Evolutionary conservation across 2,888 invertebrate species (phyloP), one percentile per base, ranked within the genome.

Genomic region (Ganaspis brasiliensis): DNA sequence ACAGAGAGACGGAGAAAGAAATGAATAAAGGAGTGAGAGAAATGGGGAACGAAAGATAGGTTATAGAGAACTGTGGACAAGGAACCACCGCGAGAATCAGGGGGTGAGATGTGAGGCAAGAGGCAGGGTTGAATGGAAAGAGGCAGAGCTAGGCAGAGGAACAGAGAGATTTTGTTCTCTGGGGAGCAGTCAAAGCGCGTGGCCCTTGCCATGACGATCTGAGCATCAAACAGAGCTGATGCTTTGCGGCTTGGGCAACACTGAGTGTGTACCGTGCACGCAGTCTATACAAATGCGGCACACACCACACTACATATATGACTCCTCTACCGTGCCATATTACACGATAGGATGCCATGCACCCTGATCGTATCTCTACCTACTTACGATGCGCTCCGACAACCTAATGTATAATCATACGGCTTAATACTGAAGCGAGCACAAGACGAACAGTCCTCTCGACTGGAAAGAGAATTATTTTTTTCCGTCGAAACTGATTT

Each of bases 151-250:
- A 74, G 52, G 52, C 52, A 52, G 82, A 84, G 83, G 83, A 87
- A 89, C 86, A 90, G 90, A 89, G 89, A 89, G 87, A 89, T 88
- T 89, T 88, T 88, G 88, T 88, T 90, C 91, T 90, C 90, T 87
- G 81, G 91, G 90, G 90, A 91, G 89, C 89, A 91, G 91, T 91
- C 90, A 91, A 91, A 91, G 91, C 89, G 86, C 86, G 86, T 87
- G 87, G 87, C 87, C 89, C 89, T 83, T 87, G 86, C 87, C 86
- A 87, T 87, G 88, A 88, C 85, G 89, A 89, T 89, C 88, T 85
- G 86, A 87, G 88, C 89, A 90, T 89, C 90, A 90, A 90, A 90
- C 89, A 86, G 83, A 83, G 86, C 85, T 83, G 86, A 87, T 86
- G 84, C 85, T 88, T 87, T 86, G 83, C 85, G 86, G 87, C 87